phyloP scores from a whole-genome alignment of 2,888 invertebrate species.

The Eutolmus rufibarbis region DNA sequence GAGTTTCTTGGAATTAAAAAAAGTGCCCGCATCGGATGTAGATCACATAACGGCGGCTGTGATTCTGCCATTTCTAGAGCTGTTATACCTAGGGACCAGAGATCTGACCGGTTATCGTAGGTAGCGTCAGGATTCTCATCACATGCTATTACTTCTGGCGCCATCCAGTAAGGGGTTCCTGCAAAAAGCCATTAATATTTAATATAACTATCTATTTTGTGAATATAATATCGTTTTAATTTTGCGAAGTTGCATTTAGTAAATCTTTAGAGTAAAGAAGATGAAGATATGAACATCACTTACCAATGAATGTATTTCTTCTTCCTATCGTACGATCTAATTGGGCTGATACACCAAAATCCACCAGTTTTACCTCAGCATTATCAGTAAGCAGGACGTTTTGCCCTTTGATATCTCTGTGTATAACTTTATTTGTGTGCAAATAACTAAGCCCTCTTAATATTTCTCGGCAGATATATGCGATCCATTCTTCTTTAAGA shows the following conservation, averaged over 20 bases:
- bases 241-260: background rate
- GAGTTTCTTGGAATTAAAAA: slow-evolving; percentile 98
- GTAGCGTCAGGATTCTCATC: slow-evolving; percentile 99
- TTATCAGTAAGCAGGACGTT: slow-evolving; percentile 99
- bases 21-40: slow-evolving; percentile 99
- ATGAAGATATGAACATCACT: slow-evolving; percentile 36
- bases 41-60: slow-evolving; percentile 97
- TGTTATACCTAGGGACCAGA: slow-evolving; percentile 95
- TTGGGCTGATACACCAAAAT: slow-evolving; percentile 99
- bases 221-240: background rate
- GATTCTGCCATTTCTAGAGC: slow-evolving; percentile 99
- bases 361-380: slow-evolving; percentile 99
- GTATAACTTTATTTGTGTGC: slow-evolving; percentile 98
- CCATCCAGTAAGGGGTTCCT: slow-evolving; percentile 99
- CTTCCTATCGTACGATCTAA: slow-evolving; percentile 98
- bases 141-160: slow-evolving; percentile 99
- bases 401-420: slow-evolving; percentile 99
- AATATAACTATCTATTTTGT: background rate
- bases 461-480: slow-evolving; percentile 97
- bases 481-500: slow-evolving; percentile 99
- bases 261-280: background rate
- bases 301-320: slow-evolving; percentile 93
- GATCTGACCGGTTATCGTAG: slow-evolving; percentile 95
- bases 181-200: background rate
- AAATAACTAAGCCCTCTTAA: slow-evolving; percentile 95